Evolutionary conservation across 2,888 invertebrate species (phyloP), one percentile per base, ranked within the genome.

Genomic region (Anagyrus pseudococci): DNA sequence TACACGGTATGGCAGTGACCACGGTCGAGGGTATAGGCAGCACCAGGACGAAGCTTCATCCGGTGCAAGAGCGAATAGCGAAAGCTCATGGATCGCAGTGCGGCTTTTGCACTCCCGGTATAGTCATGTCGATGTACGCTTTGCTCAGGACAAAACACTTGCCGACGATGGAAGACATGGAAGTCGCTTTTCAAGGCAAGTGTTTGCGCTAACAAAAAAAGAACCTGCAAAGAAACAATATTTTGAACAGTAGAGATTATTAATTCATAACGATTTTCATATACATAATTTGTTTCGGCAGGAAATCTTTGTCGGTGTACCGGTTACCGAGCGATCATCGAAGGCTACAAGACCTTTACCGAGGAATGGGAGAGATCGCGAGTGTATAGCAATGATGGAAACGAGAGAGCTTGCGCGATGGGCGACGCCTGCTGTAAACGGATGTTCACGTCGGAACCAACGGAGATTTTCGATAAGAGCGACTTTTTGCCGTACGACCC

Each of bases 91-190:
- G 97, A 0, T 93, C 95, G 0, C 96, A 97, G 80, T 97, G 96
- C 77, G 96, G 96, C 1, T 96, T 94, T 79, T 96, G 96, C 73
- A 96, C 96, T 0, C 96, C 96, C 0, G 97, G 97, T 26, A 94
- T 98, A 67, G 93, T 97, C 0, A 98, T 98, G 97, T 96, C 96
- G 1, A 95, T 97, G 94, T 97, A 96, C 75, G 85, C 94, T 0
- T 82, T 97, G 44, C 82, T 96, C 0, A 83, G 96, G 72, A 90
- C 86, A 71, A 86, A 87, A 43, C 84, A 86, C 0, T 85, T 86
- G 72, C 92, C 96, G 3, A 83, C 85, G 0, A 89, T 91, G 84
- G 81, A 85, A 15, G 89, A 95, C 66, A 82, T 96, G 69, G 94
- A 94, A 79, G 84, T 87, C 6, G 88, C 93, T 0, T 88, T 94